A percentile compares a stretch with the other conserved stretches of the same genome.
Conservation (phyloP, 2,888 invertebrate genomes). For the Neelides folsomi region DNA sequence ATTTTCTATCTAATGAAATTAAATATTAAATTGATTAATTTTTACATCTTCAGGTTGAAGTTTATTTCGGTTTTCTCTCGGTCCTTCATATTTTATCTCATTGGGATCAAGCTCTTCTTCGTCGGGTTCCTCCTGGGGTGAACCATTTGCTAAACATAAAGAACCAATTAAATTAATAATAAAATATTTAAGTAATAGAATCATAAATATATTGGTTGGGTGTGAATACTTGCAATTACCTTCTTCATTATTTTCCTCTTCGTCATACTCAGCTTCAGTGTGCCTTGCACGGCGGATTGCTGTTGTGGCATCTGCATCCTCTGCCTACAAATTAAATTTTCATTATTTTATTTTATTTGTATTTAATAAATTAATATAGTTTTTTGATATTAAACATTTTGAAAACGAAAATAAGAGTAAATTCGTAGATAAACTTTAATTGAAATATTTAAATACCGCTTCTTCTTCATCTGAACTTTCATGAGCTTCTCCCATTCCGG, state of each 20-base stretch:
- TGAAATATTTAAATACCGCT: neutral
- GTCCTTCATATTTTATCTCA: constrained; percentile 34
- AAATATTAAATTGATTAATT: too few species aligned
- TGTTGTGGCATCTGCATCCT: constrained; percentile 42
- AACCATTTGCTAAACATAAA: neutral
- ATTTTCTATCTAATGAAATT: too few species aligned
- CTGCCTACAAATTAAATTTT: constrained; percentile 32
- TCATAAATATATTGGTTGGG: too few species aligned
- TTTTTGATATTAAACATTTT: too few species aligned
- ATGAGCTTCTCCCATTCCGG: constrained; percentile 36
- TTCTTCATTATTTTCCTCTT: constrained; percentile 37
- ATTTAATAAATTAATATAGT: too few species aligned
- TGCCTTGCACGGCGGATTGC: constrained; percentile 39
- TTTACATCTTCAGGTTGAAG: too few species aligned
- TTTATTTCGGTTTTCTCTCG: too few species aligned
- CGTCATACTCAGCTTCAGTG: constrained; percentile 53
- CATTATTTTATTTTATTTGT: too few species aligned
- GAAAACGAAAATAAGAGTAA: neutral
- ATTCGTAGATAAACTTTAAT: neutral
- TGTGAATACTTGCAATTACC: neutral
- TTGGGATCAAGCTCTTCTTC: constrained; percentile 39
- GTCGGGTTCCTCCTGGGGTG: constrained; percentile 20
- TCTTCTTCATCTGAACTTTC: constrained; percentile 55
- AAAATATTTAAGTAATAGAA: neutral
- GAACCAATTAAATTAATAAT: neutral